phyloP scores from a whole-genome alignment of 2,797 vertebrate species.

The Galago senegalensis region DNA sequence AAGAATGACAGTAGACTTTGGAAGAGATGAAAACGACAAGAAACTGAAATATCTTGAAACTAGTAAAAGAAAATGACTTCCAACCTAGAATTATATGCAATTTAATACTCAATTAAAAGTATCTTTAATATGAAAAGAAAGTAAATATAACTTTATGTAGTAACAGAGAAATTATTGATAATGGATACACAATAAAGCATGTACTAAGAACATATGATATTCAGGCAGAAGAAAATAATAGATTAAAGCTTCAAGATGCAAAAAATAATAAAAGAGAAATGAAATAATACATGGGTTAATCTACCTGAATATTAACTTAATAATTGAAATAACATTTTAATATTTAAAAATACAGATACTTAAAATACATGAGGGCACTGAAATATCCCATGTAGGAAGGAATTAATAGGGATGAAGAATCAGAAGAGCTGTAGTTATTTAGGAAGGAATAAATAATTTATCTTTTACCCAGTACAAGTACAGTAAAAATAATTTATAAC shows the following conservation, averaged over 20 bases:
- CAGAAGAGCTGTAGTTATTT: neutral
- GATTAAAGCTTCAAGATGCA: neutral
- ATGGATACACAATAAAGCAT: neutral
- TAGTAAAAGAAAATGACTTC: neutral
- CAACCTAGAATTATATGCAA: neutral
- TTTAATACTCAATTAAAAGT: neutral
- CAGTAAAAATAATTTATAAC: neutral
- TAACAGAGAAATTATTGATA: neutral
- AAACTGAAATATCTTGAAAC: neutral
- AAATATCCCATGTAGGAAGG: neutral
- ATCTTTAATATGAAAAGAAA: neutral
- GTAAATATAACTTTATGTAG: neutral
- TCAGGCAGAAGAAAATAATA: neutral
- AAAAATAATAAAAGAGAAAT: neutral
- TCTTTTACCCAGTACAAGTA: neutral
- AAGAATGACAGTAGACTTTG: neutral
- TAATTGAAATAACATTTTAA: neutral
- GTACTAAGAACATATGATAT: neutral
- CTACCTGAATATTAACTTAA: neutral
- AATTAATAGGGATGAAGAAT: neutral
- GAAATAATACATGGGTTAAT: neutral
- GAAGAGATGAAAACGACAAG: neutral
- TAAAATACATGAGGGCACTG: neutral
- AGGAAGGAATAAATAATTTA: neutral
- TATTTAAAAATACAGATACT: neutral